Base-by-base conservation (phyloP, 1,140 invertebrate genomes). In the Cylas formicarius region DNA sequence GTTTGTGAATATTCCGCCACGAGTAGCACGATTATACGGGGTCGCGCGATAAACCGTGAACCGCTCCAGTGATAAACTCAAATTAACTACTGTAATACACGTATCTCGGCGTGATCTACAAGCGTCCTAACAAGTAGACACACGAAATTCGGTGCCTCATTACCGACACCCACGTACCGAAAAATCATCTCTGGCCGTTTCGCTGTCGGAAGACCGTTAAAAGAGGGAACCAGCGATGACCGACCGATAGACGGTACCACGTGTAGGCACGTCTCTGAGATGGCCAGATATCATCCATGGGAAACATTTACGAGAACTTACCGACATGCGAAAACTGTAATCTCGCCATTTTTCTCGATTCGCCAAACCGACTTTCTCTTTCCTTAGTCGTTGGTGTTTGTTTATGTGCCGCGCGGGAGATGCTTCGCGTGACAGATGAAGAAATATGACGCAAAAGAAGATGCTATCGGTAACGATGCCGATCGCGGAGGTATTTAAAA, bases 191-290 rank as follows among this genome's bases (percentile, higher is more conserved):
- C n/a, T n/a, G n/a, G n/a, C n/a, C 24, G 40, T 44, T 44, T 28
- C 23, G 41, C 39, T 44, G 49, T 51, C 49, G 49, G 49, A 51
- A 51, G 49, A 41, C 20, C 20, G 23, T 29, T 40, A 31, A 47
- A n/a, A 36, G 28, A 19, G 29, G 38, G 32, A 28, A 42, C 44
- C 44, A n/a, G 31, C 39, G 49, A 51, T 51, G 49, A 51, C 49
- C 43, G 38, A 13, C 26, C 44, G 49, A 51, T 51, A 51, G 49
- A 45, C 10, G 37, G 31, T 38, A 34, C 38, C 49, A 45, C 49
- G 49, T 51, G 49, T 45, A 51, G 37, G 49, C 49, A 51, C 44
- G 49, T 51, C 43, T 41, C 38, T 42, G 21, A 46, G 38, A 46
- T 46, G 32, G 38, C 33, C 22, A 28, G 49, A 51, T 45, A 51